Evolutionary conservation across 2,888 invertebrate species (phyloP), one percentile per base, ranked within the genome.

Genomic region (Drosophila tanythrix): DNA sequence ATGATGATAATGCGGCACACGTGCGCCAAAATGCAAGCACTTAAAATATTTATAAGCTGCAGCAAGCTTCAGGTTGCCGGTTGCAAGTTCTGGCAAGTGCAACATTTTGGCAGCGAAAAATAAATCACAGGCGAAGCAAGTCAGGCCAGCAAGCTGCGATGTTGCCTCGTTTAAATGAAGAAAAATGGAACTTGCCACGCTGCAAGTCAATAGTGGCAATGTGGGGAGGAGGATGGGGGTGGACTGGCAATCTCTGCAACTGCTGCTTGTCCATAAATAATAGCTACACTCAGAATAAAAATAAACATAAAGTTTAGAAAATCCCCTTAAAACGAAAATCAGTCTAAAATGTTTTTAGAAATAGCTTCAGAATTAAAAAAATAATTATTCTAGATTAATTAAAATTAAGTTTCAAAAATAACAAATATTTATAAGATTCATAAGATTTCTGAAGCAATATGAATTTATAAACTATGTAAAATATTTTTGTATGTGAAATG

Each of bases 1-100:
- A 73, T 85, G 88, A 84, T 80, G 82, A 89, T 80, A 88, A 88
- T 88, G 90, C 79, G 66, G 74, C 89, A 88, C 88, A 87, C 88
- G 90, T 87, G 90, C 83, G 85, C 66, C 66, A 88, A 89, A 87
- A 85, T 87, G 88, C 90, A 86, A 74, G 83, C 76, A 86, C 88
- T 90, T 88, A 82, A 85, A 87, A 88, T 87, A 87, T 87, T 89
- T 86, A 87, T 89, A 86, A 88, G 88, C 76, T 78, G 63, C 70
- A 67, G 73, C 72, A 65, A 62, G 57, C 50, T 69, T 64, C 61
- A 60, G 46, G 46, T 25, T 46, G 46, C 25, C 25, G 46, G 46
- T 46, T 46, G 46, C 46, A 46, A 25, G 46, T 8, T 46, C 8
- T 25, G 46, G 63, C 67, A 59, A 64, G 68, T 68, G 63, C 72